These are phyloP conservation scores for Boloria euphrosyne DNA, from an alignment of 2,888 invertebrate species.

Conservation along the genomic window DNA sequence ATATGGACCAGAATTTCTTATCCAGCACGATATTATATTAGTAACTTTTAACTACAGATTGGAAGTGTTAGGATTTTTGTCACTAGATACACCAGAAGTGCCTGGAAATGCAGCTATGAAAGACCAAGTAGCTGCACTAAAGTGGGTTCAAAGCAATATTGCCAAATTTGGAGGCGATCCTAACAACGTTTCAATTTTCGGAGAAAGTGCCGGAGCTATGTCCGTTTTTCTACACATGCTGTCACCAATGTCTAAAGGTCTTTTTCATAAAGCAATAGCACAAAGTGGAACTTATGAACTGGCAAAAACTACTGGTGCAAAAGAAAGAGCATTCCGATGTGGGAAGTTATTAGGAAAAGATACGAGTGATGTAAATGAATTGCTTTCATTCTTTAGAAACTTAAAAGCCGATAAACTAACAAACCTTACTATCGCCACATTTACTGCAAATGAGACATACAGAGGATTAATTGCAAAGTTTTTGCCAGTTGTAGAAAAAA, in stretches of 20 bases:
- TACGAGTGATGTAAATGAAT: conserved; percentile 33
- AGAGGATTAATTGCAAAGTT: conserved; percentile 58
- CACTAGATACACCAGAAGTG: conserved; percentile 55
- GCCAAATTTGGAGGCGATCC: conserved; percentile 62
- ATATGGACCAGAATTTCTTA: conserved; percentile 62
- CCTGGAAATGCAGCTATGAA: conserved; percentile 71
- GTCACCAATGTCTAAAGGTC: conserved; percentile 66
- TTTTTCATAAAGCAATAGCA: conserved; percentile 69
- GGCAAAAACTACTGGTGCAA: conserved; percentile 36
- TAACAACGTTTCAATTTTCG: conserved; percentile 65
- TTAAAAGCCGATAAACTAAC: conserved; percentile 52
- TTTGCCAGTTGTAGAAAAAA: conserved; percentile 59
- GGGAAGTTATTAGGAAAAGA: conserved; percentile 55
- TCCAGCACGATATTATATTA: conserved; percentile 64
- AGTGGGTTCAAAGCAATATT: conserved; percentile 63
- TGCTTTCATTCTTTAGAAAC: conserved; percentile 45
- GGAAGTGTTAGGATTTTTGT: conserved; percentile 55
- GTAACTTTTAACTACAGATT: conserved; percentile 72
- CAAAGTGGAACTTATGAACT: conserved; percentile 64
- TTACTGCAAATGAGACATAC: conserved; percentile 53
- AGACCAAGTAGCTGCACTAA: conserved; percentile 63
- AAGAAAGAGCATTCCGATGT: conserved; percentile 52
- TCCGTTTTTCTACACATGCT: conserved; percentile 66
- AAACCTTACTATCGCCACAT: conserved; percentile 48
- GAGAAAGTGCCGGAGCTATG: conserved; percentile 68